phyloP scores from a whole-genome alignment of 2,888 invertebrate species.

The Dilophus febrilis region DNA sequence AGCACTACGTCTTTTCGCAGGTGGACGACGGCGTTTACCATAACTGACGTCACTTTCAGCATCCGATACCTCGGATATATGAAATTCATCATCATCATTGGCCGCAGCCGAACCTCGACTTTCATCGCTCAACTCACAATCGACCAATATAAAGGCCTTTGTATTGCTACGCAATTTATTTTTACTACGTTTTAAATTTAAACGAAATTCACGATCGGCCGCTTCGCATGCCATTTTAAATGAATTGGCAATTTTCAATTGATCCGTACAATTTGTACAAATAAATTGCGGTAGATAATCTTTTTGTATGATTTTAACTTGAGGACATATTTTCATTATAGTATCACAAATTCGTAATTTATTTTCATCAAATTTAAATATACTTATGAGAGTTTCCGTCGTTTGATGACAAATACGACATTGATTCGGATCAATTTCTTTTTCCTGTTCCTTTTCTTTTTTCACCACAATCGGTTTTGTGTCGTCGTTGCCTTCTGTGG shows the following conservation, averaged over 20 bases:
- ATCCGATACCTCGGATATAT: slow-evolving; percentile 24
- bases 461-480: not conserved
- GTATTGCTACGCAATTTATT: slow-evolving; percentile 23
- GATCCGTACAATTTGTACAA: slow-evolving; percentile 24
- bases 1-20: slow-evolving; percentile 1
- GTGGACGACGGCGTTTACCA: slow-evolving; percentile 11
- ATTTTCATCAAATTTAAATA: slow-evolving; percentile 21
- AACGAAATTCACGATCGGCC: slow-evolving; percentile 27
- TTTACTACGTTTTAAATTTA: slow-evolving; percentile 25
- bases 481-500: not conserved
- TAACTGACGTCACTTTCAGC: slow-evolving; percentile 18
- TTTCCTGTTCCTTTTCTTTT: slow-evolving; percentile 6
- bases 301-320: slow-evolving; percentile 24
- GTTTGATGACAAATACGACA: slow-evolving; percentile 27
- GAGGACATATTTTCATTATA: slow-evolving; percentile 27
- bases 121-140: slow-evolving; percentile 20
- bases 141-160: slow-evolving; percentile 26
- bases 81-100: slow-evolving; percentile 25
- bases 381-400: slow-evolving; percentile 20
- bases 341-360: slow-evolving; percentile 24
- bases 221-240: slow-evolving; percentile 25
- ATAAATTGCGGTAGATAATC: slow-evolving; percentile 30
- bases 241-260: slow-evolving; percentile 26
- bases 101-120: slow-evolving; percentile 20
- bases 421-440: slow-evolving; percentile 22